phyloP scores from a whole-genome alignment of 2,113 vertebrate species.

The Austrofundulus limnaeus region DNA sequence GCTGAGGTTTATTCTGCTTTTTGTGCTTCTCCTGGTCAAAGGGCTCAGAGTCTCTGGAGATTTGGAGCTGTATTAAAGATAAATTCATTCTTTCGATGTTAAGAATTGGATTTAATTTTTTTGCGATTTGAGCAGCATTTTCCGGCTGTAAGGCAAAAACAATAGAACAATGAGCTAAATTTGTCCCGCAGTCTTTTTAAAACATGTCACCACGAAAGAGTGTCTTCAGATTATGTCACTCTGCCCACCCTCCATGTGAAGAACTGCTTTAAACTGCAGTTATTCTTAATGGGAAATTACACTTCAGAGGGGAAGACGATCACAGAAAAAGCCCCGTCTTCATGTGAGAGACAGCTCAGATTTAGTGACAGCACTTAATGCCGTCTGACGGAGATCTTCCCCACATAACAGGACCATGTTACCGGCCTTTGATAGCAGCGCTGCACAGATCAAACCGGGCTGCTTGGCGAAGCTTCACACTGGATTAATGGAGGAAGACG shows the following conservation, averaged over 20 bases:
- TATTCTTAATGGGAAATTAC: background rate
- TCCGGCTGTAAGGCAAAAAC: background rate
- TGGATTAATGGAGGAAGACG: slow-evolving; percentile 64
- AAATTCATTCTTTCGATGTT: too few relatives aligned
- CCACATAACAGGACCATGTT: slow-evolving; percentile 33
- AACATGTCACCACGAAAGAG: background rate
- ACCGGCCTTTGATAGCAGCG: slow-evolving; percentile 57
- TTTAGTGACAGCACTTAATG: slow-evolving; percentile 21
- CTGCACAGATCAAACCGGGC: slow-evolving; percentile 61
- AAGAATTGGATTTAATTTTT: too few relatives aligned
- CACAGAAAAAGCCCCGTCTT: background rate
- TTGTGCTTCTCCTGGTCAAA: slow-evolving; percentile 10
- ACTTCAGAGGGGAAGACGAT: background rate
- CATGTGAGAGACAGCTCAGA: slow-evolving; percentile 11
- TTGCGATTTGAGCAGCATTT: too few relatives aligned
- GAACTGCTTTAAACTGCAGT: background rate
- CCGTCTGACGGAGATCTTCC: slow-evolving; percentile 47
- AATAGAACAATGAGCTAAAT: background rate
- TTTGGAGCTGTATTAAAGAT: slow-evolving; percentile 1
- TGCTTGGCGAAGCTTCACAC: slow-evolving; percentile 51
- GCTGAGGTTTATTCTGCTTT: slow-evolving; percentile 11
- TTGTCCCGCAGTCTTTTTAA: background rate
- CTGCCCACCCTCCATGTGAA: background rate
- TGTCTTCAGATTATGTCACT: background rate
- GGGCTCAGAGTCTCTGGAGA: slow-evolving; percentile 1